Evolutionary conservation across 2,888 invertebrate genomes (phyloP).

Genomic region (Alentia gelatinosa): DNA sequence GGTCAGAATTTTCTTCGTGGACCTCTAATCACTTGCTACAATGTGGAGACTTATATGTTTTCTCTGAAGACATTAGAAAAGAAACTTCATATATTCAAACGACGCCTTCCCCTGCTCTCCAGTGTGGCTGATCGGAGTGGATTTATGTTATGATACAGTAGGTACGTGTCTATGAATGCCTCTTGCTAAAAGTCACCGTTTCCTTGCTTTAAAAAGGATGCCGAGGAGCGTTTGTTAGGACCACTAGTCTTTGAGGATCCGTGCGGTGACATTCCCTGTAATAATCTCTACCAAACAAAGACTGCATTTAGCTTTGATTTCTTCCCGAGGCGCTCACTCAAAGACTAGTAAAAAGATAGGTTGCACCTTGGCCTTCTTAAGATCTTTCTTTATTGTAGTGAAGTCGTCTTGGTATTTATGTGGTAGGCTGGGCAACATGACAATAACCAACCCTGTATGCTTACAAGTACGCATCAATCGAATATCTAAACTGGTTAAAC

Average conservation of each 20-base stretch:
- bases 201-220: too few relatives aligned
- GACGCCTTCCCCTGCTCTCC: too few relatives aligned
- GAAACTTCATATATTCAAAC: too few relatives aligned
- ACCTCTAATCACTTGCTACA: too few relatives aligned
- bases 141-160: neutral
- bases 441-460: too few relatives aligned
- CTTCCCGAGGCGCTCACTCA: neutral
- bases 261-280: neutral
- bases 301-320: neutral
- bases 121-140: too few relatives aligned
- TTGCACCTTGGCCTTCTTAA: constrained; percentile 25
- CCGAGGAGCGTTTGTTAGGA: neutral
- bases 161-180: neutral
- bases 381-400: neutral
- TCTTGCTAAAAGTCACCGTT: neutral
- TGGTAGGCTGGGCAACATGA: neutral
- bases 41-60: too few relatives aligned
- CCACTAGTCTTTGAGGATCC: neutral
- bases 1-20: too few relatives aligned
- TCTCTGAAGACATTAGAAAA: too few relatives aligned
- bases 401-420: constrained; percentile 6
- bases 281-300: neutral
- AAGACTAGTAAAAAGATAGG: neutral
- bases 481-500: too few relatives aligned
- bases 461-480: too few relatives aligned